phyloP scores from a whole-genome alignment of 2,113 vertebrate genomes.

The Malurus alboscapulatus region DNA sequence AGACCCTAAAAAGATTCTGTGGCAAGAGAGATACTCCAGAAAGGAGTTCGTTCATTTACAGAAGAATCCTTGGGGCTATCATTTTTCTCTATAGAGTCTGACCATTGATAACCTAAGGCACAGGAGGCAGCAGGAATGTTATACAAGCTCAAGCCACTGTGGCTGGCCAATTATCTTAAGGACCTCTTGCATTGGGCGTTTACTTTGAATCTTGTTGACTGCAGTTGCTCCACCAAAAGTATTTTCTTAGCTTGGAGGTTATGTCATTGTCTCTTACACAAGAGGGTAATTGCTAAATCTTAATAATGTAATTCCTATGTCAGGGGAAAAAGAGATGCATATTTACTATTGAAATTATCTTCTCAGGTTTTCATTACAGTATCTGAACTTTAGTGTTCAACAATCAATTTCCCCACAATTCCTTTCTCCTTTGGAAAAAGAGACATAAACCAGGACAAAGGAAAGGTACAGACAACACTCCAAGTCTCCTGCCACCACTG shows the following conservation, averaged over 20 bases:
- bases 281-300: not conserved
- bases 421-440: not conserved
- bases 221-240: not conserved
- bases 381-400: not conserved
- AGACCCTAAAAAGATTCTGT: not conserved
- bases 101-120: not conserved
- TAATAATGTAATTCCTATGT: not conserved
- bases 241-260: not conserved
- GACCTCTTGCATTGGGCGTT: not conserved
- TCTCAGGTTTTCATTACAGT: not conserved
- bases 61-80: not conserved
- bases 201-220: not conserved
- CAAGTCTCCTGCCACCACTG: not conserved
- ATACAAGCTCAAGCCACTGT: not conserved
- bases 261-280: not conserved
- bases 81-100: not conserved
- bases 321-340: not conserved
- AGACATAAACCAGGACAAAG: rapidly evolving
- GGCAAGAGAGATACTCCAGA: not conserved
- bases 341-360: not conserved
- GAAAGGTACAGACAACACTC: not conserved
- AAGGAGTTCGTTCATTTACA: not conserved
- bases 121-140: not conserved
- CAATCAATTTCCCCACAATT: not conserved
- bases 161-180: not conserved